Conservation (phyloP, 2,797 vertebrate genomes). For the Poeciliopsis gracilis region DNA sequence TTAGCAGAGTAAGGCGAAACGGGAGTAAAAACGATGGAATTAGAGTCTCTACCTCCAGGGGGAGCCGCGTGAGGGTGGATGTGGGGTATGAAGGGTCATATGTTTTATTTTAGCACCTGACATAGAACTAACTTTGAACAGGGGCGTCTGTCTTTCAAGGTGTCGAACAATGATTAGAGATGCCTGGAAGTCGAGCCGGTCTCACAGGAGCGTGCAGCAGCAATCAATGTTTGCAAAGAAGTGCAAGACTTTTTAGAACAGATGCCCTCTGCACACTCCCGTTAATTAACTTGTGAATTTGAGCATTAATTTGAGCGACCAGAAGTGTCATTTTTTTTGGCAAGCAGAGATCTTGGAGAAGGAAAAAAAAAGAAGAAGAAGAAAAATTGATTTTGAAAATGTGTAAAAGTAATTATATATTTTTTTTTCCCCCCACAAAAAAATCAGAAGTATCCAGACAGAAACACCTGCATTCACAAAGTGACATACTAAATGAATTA, state of each 20-base stretch:
- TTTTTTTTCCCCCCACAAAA: background rate
- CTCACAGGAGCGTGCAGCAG: slow-evolving; percentile 71
- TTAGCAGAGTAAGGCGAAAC: slow-evolving; percentile 79
- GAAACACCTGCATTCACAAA: slow-evolving; percentile 13
- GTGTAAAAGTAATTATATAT: slow-evolving; percentile 18
- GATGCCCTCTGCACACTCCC: slow-evolving; percentile 65
- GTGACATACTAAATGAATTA: slow-evolving; percentile 66
- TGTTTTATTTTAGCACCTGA: slow-evolving; percentile 71
- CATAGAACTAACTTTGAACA: slow-evolving; percentile 79
- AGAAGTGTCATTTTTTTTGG: slow-evolving; percentile 22
- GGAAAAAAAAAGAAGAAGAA: background rate
- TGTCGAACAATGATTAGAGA: slow-evolving; percentile 81
- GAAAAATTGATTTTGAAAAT: slow-evolving; percentile 8
- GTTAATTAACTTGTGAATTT: slow-evolving; percentile 73
- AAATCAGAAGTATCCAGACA: slow-evolving; percentile 21
- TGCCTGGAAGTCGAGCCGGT: slow-evolving; percentile 69
- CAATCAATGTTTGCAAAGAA: slow-evolving; percentile 72
- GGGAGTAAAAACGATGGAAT: slow-evolving; percentile 77
- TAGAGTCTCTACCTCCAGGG: slow-evolving; percentile 76
- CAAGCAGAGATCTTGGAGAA: slow-evolving; percentile 38
- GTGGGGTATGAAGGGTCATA: slow-evolving; percentile 56
- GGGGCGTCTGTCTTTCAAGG: slow-evolving; percentile 77
- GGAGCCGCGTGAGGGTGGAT: slow-evolving; percentile 66
- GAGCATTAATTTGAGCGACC: slow-evolving; percentile 67
- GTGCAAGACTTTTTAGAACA: slow-evolving; percentile 63